These are phyloP conservation scores for Zaprionus nigranus DNA, from an alignment of 1,140 invertebrate genomes.

Conservation along the genomic window DNA sequence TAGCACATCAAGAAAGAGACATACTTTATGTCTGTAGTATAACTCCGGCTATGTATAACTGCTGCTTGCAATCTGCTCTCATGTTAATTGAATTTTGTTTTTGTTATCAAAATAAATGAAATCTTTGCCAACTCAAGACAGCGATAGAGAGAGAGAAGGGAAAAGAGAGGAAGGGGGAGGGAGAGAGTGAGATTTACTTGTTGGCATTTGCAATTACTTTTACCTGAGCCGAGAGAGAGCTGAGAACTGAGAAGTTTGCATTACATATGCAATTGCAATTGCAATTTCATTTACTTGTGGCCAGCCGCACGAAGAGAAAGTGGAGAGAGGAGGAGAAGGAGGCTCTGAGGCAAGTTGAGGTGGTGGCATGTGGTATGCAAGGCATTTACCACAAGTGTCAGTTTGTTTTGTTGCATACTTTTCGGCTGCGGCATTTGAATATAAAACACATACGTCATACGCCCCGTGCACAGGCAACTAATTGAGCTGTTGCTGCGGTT, in stretches of 20 bases:
- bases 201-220: slow-evolving; percentile 30
- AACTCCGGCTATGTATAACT: neutral
- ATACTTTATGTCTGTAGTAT: neutral
- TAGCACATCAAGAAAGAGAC: neutral
- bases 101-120: slow-evolving; percentile 14
- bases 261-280: slow-evolving; percentile 35
- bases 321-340: neutral
- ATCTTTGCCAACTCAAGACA: slow-evolving; percentile 6
- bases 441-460: slow-evolving; percentile 65
- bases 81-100: slow-evolving; percentile 32
- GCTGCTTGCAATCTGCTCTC: neutral
- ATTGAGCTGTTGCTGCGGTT: slow-evolving; percentile 60
- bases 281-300: slow-evolving; percentile 42
- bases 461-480: slow-evolving; percentile 41
- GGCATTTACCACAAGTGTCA: slow-evolving; percentile 66
- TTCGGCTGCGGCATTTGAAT: slow-evolving; percentile 59
- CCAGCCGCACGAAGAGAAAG: neutral
- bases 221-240: neutral
- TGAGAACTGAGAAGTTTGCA: slow-evolving; percentile 15
- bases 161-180: neutral
- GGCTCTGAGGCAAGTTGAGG: neutral
- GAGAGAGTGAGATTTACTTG: neutral
- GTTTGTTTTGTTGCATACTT: slow-evolving; percentile 67
- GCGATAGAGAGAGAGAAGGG: neutral
- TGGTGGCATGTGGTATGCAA: neutral